Conservation (phyloP, 2,113 vertebrate species). For the Scomber japonicus region DNA sequence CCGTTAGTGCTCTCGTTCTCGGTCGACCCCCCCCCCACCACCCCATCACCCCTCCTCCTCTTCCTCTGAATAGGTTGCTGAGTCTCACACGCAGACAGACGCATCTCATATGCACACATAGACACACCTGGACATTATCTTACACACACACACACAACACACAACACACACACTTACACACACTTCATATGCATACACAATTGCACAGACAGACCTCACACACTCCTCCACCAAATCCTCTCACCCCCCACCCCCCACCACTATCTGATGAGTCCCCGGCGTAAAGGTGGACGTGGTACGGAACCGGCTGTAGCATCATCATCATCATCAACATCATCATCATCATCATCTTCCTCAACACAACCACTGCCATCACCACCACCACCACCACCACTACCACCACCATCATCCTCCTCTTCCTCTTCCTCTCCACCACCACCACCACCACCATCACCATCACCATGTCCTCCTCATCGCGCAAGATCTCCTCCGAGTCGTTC, state of each 20-base stretch:
- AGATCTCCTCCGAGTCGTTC: slow-evolving; percentile 97
- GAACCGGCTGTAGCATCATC: slow-evolving; percentile 75
- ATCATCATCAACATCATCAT: slow-evolving; percentile 73
- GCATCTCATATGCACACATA: slow-evolving; percentile 42
- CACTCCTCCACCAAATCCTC: slow-evolving; percentile 2
- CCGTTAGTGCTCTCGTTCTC: slow-evolving; percentile 67
- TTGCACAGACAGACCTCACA: slow-evolving; percentile 28
- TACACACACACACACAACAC: background rate
- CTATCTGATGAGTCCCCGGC: slow-evolving; percentile 83
- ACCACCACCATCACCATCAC: slow-evolving; percentile 56
- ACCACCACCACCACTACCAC: slow-evolving; percentile 75
- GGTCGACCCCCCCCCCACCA: slow-evolving; percentile 20
- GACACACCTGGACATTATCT: slow-evolving; percentile 48
- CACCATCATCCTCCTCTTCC: slow-evolving; percentile 25
- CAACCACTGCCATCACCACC: slow-evolving; percentile 77
- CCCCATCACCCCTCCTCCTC: background rate
- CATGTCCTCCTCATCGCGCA: slow-evolving; percentile 95
- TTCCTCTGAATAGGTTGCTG: slow-evolving; percentile 31
- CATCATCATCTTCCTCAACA: slow-evolving; percentile 78
- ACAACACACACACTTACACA: background rate
- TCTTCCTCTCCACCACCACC: slow-evolving; percentile 19
- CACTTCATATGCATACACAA: slow-evolving; percentile 40
- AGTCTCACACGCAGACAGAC: slow-evolving; percentile 58
- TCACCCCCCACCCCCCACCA: slow-evolving; percentile 22
- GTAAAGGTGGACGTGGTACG: slow-evolving; percentile 75